A percentile compares a stretch with the other conserved stretches of the same genome.
phyloP scores from a whole-genome alignment of 2,888 invertebrate genomes.

The Agrotis clavis region DNA sequence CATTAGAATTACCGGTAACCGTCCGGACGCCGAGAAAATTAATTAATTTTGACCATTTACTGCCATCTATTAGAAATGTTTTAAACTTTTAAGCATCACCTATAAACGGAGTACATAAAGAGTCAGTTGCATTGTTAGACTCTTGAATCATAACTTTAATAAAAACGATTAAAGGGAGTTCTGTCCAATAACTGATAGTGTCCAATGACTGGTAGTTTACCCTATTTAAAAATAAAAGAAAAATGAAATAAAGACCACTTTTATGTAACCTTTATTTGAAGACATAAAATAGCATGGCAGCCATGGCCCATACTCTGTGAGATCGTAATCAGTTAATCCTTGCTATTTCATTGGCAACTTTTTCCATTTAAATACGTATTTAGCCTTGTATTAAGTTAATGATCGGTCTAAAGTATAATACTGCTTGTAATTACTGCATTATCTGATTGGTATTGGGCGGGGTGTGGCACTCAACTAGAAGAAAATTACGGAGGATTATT shows the following conservation, averaged over 20 bases:
- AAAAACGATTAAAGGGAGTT: too few species aligned
- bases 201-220: too few species aligned
- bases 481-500: constrained; percentile 1
- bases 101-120: too few species aligned
- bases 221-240: too few species aligned
- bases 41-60: too few species aligned
- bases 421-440: constrained; percentile 24
- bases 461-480: neutral
- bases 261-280: constrained; percentile 14
- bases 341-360: constrained; percentile 34
- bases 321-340: constrained; percentile 41
- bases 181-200: too few species aligned
- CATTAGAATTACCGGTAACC: too few species aligned
- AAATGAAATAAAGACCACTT: neutral
- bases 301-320: neutral
- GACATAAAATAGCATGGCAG: constrained; percentile 4
- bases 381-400: constrained; percentile 30
- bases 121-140: too few species aligned
- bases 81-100: too few species aligned
- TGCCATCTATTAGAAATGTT: too few species aligned
- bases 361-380: constrained; percentile 47
- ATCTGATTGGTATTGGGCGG: constrained; percentile 32
- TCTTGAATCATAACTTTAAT: too few species aligned
- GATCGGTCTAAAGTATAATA: constrained; percentile 24
- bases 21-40: too few species aligned